A percentile compares a stretch with the other conserved stretches of the same genome.
These are phyloP conservation scores for Ispidina picta DNA, from an alignment of 2,797 vertebrate species.

Conservation along the genomic window DNA sequence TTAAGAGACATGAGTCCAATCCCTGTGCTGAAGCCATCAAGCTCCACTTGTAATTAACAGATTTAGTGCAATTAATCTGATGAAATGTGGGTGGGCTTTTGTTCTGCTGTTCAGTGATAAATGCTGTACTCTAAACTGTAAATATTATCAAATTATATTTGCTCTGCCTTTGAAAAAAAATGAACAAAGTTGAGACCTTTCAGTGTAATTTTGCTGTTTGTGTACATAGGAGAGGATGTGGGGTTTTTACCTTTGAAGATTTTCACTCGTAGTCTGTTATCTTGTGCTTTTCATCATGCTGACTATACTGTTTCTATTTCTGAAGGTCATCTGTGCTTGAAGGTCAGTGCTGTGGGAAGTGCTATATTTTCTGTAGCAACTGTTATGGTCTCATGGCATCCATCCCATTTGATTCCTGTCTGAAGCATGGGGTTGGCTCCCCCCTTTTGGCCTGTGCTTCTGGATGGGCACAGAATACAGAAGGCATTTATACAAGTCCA, in stretches of 20 bases:
- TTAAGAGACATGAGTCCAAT: background rate
- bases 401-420: background rate
- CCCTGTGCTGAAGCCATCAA: background rate
- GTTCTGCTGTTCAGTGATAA: background rate
- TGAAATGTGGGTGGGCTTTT: background rate
- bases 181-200: background rate
- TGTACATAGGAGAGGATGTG: background rate
- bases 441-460: background rate
- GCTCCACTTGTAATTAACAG: background rate
- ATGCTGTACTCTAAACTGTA: constrained; percentile 38
- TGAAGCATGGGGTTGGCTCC: background rate
- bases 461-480: background rate
- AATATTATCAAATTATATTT: constrained; percentile 15
- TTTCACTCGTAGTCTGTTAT: background rate
- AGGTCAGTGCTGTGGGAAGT: background rate
- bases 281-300: background rate
- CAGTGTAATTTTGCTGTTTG: background rate
- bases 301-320: background rate
- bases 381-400: background rate
- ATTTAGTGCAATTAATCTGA: constrained; percentile 1
- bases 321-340: background rate
- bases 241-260: background rate
- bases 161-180: constrained; percentile 11
- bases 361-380: background rate
- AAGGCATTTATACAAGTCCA: background rate